These are phyloP conservation scores for Mormoops blainvillei DNA, from an alignment of 2,113 vertebrate genomes.

Conservation along the genomic window DNA sequence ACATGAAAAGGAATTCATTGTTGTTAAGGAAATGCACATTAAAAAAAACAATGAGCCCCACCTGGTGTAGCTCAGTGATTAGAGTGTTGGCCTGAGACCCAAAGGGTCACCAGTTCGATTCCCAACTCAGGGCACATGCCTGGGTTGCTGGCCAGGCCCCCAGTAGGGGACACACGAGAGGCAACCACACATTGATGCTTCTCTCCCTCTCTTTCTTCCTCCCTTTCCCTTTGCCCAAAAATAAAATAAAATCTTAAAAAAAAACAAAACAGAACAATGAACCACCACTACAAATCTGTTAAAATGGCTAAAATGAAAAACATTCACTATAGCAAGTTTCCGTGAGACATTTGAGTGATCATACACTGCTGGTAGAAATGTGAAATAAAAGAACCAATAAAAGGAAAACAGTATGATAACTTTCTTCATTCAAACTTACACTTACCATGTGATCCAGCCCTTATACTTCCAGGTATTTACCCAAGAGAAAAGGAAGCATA, in stretches of 20 bases:
- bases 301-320: neutral
- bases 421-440: neutral
- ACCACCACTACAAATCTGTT: neutral
- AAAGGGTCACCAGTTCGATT: no score
- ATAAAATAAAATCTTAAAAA: no score
- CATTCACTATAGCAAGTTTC: neutral
- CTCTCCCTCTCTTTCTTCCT: no score
- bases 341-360: neutral
- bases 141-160: no score
- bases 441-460: neutral
- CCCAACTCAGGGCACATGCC: no score
- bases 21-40: neutral
- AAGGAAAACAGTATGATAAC: neutral
- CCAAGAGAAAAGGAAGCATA: neutral
- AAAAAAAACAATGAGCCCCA: no score
- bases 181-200: no score
- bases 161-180: no score
- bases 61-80: no score
- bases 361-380: neutral
- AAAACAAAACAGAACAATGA: no score
- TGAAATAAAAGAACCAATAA: neutral
- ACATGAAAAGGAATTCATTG: neutral
- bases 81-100: no score
- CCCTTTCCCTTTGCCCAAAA: no score
- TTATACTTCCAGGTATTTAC: neutral